phyloP scores from a whole-genome alignment of 2,888 invertebrate species.

The Conistra vaccinii region DNA sequence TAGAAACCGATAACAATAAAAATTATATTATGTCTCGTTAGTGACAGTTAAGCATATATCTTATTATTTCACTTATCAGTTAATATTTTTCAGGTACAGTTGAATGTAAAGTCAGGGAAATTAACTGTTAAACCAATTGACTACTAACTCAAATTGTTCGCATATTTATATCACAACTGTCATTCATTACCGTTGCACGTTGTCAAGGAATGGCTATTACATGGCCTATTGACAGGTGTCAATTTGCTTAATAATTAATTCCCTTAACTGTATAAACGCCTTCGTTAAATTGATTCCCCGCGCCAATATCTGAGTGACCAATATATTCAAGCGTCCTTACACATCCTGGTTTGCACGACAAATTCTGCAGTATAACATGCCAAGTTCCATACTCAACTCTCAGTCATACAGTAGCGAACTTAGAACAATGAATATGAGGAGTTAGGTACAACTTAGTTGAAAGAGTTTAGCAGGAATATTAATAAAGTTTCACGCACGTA shows the following conservation, averaged over 20 bases:
- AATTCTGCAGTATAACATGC: neutral
- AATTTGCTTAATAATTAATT: neutral
- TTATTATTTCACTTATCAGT: no score
- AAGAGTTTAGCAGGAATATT: constrained; percentile 51
- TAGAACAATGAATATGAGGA: constrained; percentile 47
- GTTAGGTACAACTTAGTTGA: constrained; percentile 30
- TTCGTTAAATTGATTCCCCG: neutral
- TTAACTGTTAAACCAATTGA: no score
- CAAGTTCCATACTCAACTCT: neutral
- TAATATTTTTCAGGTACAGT: no score
- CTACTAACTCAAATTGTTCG: neutral
- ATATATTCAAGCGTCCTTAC: neutral
- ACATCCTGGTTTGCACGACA: neutral
- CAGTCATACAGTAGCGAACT: constrained; percentile 21
- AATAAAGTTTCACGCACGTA: constrained; percentile 50
- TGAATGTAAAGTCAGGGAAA: no score
- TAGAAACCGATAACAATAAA: no score
- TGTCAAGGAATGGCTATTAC: neutral
- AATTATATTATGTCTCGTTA: no score
- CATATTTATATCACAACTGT: neutral
- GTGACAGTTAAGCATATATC: no score
- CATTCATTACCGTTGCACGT: neutral
- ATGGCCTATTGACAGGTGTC: neutral
- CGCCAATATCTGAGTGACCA: neutral
- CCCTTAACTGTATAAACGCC: neutral